Conservation (phyloP, 2,113 vertebrate species). For the Hyla sarda region DNA sequence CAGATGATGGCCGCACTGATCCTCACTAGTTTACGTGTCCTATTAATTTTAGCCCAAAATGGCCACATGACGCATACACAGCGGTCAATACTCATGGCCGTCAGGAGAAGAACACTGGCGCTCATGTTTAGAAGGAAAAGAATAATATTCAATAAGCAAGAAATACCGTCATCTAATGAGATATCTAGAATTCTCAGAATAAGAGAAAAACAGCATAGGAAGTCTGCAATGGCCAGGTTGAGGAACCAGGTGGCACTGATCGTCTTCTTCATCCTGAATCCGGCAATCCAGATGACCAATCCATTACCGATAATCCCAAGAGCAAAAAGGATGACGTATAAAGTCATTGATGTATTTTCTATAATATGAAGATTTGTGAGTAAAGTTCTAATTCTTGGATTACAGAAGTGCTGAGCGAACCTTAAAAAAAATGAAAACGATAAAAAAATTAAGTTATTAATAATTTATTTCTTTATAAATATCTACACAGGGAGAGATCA, state of each 20-base stretch:
- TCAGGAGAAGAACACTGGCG: not conserved
- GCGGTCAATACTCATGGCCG: not conserved
- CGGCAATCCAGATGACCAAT: constrained; percentile 16
- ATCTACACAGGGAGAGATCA: no score
- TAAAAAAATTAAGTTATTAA: no score
- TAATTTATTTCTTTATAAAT: no score
- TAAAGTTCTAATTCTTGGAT: no score
- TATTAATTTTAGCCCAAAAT: not conserved
- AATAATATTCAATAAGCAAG: not conserved
- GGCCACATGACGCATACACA: not conserved
- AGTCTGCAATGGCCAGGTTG: not conserved
- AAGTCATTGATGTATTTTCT: no score
- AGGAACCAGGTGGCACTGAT: constrained; percentile 6
- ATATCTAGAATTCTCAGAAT: not conserved
- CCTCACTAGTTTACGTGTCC: not conserved
- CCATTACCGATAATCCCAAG: not conserved
- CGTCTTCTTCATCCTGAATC: not conserved
- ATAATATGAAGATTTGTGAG: no score
- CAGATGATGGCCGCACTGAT: not conserved
- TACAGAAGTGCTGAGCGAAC: no score
- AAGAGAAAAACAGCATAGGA: not conserved
- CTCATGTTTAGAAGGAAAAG: not conserved
- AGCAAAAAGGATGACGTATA: not conserved
- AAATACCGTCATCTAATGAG: not conserved
- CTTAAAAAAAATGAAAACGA: no score